These are phyloP conservation scores for Cryptophagus acutangulus DNA, from an alignment of 2,888 invertebrate species.

Conservation along the genomic window DNA sequence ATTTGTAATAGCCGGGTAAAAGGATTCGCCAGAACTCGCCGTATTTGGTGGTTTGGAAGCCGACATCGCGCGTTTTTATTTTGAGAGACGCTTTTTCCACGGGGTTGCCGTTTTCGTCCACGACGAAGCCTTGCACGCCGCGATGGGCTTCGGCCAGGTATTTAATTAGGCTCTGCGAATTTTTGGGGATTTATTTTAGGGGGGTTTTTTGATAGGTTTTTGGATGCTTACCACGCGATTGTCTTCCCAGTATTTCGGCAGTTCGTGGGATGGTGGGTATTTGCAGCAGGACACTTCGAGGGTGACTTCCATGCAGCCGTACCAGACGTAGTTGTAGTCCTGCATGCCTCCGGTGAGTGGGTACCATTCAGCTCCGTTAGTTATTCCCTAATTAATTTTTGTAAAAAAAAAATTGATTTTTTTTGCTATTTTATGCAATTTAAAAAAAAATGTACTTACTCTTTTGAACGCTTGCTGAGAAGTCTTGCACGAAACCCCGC, in stretches of 20 bases:
- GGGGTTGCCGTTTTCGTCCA: conserved; percentile 71
- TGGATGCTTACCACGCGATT: conserved; percentile 68
- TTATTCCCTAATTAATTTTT: conserved; percentile 65
- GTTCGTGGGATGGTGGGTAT: conserved; percentile 74
- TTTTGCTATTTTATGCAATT: not conserved
- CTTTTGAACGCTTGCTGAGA: conserved; percentile 69
- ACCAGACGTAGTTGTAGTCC: conserved; percentile 91
- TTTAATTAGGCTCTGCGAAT: conserved; percentile 67
- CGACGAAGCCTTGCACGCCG: conserved; percentile 84
- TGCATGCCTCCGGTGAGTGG: conserved; percentile 88
- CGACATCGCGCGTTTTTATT: conserved; percentile 76
- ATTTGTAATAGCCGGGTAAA: conserved; percentile 77
- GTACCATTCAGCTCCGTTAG: conserved; percentile 93
- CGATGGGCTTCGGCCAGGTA: conserved; percentile 82
- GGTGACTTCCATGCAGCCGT: conserved; percentile 93
- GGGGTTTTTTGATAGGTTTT: not conserved
- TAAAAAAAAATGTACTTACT: conserved; percentile 27
- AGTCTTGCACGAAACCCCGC: conserved; percentile 75
- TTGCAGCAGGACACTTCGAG: conserved; percentile 93
- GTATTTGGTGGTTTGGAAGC: conserved; percentile 79
- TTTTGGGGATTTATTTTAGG: not conserved
- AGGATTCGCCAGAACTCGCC: conserved; percentile 95
- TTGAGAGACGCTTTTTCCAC: conserved; percentile 74
- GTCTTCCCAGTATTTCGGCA: conserved; percentile 82
- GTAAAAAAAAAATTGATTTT: not conserved